A percentile compares a stretch with the other conserved stretches of the same genome.
Evolutionary conservation across 2,888 invertebrate genomes (phyloP).

Genomic region (Aporophyla nigra): DNA sequence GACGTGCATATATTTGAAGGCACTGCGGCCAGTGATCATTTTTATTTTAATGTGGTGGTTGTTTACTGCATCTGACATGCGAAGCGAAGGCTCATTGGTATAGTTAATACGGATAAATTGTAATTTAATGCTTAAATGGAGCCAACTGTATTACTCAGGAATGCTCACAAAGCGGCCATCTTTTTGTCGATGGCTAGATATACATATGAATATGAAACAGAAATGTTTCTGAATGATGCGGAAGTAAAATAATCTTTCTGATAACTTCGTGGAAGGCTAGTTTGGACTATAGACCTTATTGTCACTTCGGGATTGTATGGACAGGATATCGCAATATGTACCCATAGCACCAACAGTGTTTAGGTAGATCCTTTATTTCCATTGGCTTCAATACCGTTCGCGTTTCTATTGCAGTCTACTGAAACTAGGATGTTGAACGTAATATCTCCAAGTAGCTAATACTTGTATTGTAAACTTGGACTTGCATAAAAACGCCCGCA

Average conservation of each 20-base stretch:
- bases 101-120: conserved; percentile 63
- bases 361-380: conserved; percentile 6
- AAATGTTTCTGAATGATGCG: conserved; percentile 55
- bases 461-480: conserved; percentile 33
- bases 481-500: conserved; percentile 35
- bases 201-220: conserved; percentile 43
- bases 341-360: conserved; percentile 11
- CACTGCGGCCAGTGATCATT: conserved; percentile 58
- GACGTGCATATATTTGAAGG: conserved; percentile 56
- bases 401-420: conserved; percentile 28
- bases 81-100: conserved; percentile 60
- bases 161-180: conserved; percentile 52
- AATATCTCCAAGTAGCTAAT: conserved; percentile 7
- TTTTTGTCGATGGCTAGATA: conserved; percentile 48
- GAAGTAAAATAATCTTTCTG: conserved; percentile 55
- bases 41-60: conserved; percentile 63
- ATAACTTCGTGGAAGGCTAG: conserved; percentile 52
- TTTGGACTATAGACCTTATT: conserved; percentile 62
- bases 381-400: conserved; percentile 24
- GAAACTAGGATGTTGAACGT: conserved; percentile 11
- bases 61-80: conserved; percentile 55
- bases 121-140: conserved; percentile 62
- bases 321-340: conserved; percentile 10
- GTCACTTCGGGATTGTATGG: conserved; percentile 21
- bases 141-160: conserved; percentile 58